phyloP scores from a whole-genome alignment of 1,140 invertebrate species.

The Brachionus rotundiformis region DNA sequence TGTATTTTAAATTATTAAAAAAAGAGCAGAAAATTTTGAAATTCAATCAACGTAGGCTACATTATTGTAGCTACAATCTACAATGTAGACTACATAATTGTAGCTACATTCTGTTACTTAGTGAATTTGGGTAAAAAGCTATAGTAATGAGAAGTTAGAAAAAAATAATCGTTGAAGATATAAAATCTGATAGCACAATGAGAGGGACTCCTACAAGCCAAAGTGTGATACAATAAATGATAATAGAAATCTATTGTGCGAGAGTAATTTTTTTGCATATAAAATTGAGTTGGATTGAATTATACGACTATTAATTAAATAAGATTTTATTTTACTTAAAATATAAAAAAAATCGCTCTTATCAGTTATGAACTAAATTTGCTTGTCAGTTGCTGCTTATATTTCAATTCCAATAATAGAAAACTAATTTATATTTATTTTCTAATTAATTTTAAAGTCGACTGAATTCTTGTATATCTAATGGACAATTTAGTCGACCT shows the following conservation, averaged over 20 bases:
- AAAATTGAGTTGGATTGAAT: background rate
- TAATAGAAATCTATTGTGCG: background rate
- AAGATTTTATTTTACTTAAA: background rate
- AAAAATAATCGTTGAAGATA: background rate
- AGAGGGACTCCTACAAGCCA: background rate
- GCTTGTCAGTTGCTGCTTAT: constrained; percentile 28
- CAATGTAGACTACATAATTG: background rate
- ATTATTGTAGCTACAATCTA: background rate
- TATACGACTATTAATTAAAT: constrained; percentile 17
- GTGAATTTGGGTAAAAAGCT: no score
- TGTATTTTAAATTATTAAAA: background rate
- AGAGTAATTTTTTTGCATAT: background rate
- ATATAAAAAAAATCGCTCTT: constrained; percentile 11
- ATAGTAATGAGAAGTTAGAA: no score
- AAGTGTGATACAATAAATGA: background rate
- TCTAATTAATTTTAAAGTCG: constrained; percentile 5
- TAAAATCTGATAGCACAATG: background rate
- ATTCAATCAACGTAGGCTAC: no score
- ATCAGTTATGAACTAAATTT: background rate
- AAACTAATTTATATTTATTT: constrained; percentile 38
- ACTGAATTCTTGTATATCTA: background rate
- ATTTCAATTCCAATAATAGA: constrained; percentile 20
- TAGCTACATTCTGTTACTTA: background rate
- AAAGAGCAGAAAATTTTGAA: no score
- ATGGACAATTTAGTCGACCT: constrained; percentile 34